phyloP scores from a whole-genome alignment of 2,888 invertebrate genomes.

The Rhyacophila evoluta region DNA sequence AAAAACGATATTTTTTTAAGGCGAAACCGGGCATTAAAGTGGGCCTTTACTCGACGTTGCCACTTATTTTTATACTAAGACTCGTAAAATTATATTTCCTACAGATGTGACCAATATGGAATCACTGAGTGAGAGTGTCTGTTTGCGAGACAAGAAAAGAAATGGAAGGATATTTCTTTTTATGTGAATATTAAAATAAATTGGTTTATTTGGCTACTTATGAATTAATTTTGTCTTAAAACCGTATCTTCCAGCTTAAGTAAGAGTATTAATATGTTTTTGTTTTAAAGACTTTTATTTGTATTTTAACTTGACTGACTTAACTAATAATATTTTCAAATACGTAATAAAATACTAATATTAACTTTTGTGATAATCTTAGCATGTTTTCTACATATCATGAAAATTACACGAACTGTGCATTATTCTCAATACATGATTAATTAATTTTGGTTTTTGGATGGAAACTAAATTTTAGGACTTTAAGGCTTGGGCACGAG shows the following conservation, averaged over 20 bases:
- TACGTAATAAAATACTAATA: too few species aligned
- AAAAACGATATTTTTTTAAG: slow-evolving; percentile 27
- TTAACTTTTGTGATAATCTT: too few species aligned
- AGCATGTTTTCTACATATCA: too few species aligned
- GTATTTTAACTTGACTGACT: too few species aligned
- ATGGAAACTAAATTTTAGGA: too few species aligned
- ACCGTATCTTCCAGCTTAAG: background rate
- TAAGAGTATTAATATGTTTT: too few species aligned
- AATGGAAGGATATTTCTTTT: background rate
- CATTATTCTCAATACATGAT: too few species aligned
- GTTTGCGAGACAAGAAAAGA: slow-evolving; percentile 17
- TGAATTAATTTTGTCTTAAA: background rate
- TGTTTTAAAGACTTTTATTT: too few species aligned
- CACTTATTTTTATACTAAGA: slow-evolving; percentile 32
- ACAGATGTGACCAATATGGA: slow-evolving; percentile 42
- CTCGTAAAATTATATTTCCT: slow-evolving; percentile 41
- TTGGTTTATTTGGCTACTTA: background rate
- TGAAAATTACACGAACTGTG: too few species aligned
- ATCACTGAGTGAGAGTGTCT: slow-evolving; percentile 1
- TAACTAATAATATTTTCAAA: too few species aligned
- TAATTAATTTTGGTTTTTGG: too few species aligned
- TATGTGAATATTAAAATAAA: slow-evolving; percentile 20
- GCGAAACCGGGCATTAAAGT: slow-evolving; percentile 17
- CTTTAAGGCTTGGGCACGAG: too few species aligned
- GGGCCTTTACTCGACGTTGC: background rate